Conservation (phyloP, 2,797 vertebrate genomes). For the Petrocephalus schoutedeni region DNA sequence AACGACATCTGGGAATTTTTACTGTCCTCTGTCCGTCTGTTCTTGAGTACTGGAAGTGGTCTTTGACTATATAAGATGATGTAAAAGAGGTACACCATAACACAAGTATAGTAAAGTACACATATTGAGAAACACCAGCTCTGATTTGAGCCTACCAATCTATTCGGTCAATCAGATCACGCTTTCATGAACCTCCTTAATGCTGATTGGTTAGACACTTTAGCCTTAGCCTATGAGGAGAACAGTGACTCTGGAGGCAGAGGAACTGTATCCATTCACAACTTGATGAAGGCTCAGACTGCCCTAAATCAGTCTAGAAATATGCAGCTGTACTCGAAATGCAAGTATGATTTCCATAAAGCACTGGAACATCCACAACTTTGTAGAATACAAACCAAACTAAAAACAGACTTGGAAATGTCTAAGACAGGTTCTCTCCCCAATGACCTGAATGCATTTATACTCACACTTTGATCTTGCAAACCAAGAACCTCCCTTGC, state of each 20-base stretch:
- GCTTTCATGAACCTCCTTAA: neutral
- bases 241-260: neutral
- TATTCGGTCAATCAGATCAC: neutral
- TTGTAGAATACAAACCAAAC: neutral
- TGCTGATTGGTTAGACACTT: neutral
- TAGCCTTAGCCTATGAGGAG: neutral
- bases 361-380: neutral
- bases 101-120: too few relatives aligned
- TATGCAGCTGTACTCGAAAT: neutral
- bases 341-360: neutral
- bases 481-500: neutral
- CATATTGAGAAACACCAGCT: neutral
- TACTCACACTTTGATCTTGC: neutral
- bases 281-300: neutral
- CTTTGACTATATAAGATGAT: too few relatives aligned
- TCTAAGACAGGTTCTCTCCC: neutral
- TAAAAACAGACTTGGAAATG: neutral
- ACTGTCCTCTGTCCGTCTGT: too few relatives aligned
- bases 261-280: neutral
- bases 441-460: neutral
- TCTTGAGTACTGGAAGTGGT: too few relatives aligned
- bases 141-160: neutral
- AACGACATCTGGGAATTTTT: too few relatives aligned
- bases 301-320: neutral
- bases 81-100: too few relatives aligned